Base-by-base conservation (phyloP, 2,888 invertebrate genomes). In the Cephus sareptanus region DNA sequence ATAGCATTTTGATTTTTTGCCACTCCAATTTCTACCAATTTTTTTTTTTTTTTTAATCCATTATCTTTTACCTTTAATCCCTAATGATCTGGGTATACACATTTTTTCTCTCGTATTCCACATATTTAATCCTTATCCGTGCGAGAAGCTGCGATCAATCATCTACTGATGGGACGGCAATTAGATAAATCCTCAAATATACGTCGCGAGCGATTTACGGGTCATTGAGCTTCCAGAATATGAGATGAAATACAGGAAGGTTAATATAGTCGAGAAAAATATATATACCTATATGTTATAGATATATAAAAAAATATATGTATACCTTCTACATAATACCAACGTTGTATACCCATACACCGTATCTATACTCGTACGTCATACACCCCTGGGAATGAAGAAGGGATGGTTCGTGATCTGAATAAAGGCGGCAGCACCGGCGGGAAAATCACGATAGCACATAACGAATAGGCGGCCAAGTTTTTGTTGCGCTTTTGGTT, bases 341-440 rank as follows among this genome's bases (percentile, higher is more conserved):
- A 40, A 15, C 15, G 40, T 40, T 40, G 15, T 40, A 40, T 40
- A 40, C 40, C 6, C 40, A 15, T 40, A 56, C 40, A 71, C 31
- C 71, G 12, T 71, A 71, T 71, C 71, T 31, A 33, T 31, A 31
- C 71, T 71, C 71, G 71, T 71, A 31, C 71, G 71, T 71, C 71
- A 71, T 34, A 71, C 15, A 30, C 71, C 71, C 71, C 31, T 71
- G 71, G 34, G 34, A 33, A 71, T 15, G 30, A 31, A 33, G 31
- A 31, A 13, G 71, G 71, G 71, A 33, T 34, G 34, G 71, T 71
- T 71, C 71, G 71, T 71, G 71, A 71, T 71, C 71, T 71, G 71
- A 71, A 71, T 30, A 71, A 71, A 71, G 71, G 31, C 31, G 71
- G 31, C 71, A 33, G 71, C 31, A 33, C 31, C 71, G 71, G 31